Evolutionary conservation across 2,888 invertebrate genomes (phyloP), one percentile per base, ranked within the genome.

Genomic region (Asteroscopus sphinx): DNA sequence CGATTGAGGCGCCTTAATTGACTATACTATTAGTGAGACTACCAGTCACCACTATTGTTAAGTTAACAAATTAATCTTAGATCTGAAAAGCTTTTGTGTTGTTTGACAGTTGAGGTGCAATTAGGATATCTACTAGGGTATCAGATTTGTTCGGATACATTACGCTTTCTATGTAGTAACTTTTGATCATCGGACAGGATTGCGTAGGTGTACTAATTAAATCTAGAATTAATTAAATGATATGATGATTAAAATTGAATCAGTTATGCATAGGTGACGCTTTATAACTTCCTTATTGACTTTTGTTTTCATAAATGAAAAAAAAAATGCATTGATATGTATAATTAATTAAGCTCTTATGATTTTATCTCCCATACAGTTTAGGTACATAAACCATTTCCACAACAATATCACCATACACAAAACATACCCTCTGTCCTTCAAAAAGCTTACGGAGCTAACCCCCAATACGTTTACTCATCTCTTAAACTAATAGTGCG

Each of bases 61-160:
- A 81, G 72, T 82, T 81, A 66, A 72, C 68, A 69, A 75, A 82
- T 80, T 78, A 82, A 79, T 79, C 73, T 80, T 71, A 49, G 59
- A 54, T 63, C 52, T 76, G 63, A 68, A 76, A 71, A 67, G 77
- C 67, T 71, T 63, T 76, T 78, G 71, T 76, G 40, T 60, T 58
- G 39, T 52, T 58, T 69, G 69, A 69, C 69, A 70, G 58, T 63
- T 68, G 63, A 68, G 73, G 32, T 63, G 70, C 64, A 70, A 73
- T 70, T 73, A 70, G 55, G 51, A 53, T 58, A 58, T 55, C 51
- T 67, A 66, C 72, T 26, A 58, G 67, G 72, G 52, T 48, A 66
- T 40, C 60, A 66, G 72, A 67, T 52, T 71, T 67, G 36, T 33
- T 32, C 39, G 35, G 39, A 52, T 32, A 45, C 9, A 13, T 39